These are phyloP conservation scores for Andrena bicolor DNA, from an alignment of 2,888 invertebrate genomes.

Conservation along the genomic window DNA sequence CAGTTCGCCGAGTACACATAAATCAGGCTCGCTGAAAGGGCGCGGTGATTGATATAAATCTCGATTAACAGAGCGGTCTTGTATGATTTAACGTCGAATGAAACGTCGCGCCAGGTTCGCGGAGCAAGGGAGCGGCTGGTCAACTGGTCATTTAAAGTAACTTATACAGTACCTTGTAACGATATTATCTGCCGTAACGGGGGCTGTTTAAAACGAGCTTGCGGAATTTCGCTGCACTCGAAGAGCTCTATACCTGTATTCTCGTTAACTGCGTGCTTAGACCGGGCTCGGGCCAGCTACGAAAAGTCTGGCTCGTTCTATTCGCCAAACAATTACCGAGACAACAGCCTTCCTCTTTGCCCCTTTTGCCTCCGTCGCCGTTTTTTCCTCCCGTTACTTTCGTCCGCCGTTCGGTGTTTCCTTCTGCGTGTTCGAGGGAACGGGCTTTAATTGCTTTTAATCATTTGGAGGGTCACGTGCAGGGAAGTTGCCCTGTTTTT, in stretches of 20 bases:
- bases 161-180: conserved; percentile 33
- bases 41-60: background rate
- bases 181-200: conserved; percentile 35
- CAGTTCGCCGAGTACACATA: background rate
- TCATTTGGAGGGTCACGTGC: conserved; percentile 18
- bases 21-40: background rate
- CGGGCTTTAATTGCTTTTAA: conserved; percentile 49
- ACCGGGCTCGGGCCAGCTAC: conserved; percentile 1
- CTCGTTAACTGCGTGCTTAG: conserved; percentile 31
- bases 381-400: conserved; percentile 13
- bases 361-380: background rate
- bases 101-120: background rate
- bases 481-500: background rate
- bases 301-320: conserved; percentile 40
- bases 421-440: conserved; percentile 31
- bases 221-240: conserved; percentile 42
- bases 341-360: conserved; percentile 22
- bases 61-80: background rate
- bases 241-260: conserved; percentile 7
- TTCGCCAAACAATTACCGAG: conserved; percentile 58
- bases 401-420: conserved; percentile 4
- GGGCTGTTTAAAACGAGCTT: conserved; percentile 44
- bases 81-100: background rate
- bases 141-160: conserved; percentile 47
- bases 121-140: background rate